Base-by-base conservation (phyloP, 2,797 vertebrate species). In the Amazonetta brasiliensis region DNA sequence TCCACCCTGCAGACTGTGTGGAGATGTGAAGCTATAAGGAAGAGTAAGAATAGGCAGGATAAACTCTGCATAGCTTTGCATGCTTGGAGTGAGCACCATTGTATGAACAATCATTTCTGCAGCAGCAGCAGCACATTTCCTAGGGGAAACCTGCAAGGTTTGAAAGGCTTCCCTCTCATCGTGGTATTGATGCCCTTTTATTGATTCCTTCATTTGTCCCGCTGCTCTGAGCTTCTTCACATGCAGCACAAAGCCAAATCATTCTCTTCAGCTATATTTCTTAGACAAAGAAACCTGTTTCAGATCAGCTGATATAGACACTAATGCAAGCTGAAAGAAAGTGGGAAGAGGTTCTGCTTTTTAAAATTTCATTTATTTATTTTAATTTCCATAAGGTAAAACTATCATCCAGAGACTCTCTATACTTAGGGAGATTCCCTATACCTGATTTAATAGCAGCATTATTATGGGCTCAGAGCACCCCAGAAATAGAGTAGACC, bases 81-180 rank as follows among this genome's bases (percentile, higher is more conserved):
- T 30, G 35, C 44, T 90, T 77, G 25, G 43, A 84, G 74, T 0
- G 0, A 93, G 54, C 43, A 66, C 22, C 19, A 18, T 18, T 30
- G 30, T 55, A 83, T 54, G 72, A 94, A 91, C 81, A 71, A 74
- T 79, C n/a, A 71, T 87, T 94, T 96, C 68, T n/a, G 43, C 59
- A 92, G 71, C 64, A 87, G 64, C 35, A 76, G 69, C 56, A 43
- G 37, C 43, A 41, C 18, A 35, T 83, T 84, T 93, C 93, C 74
- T 77, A 69, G 56, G 63, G 62, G 79, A 78, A 90, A 59, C 54
- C 54, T 50, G 39, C 69, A 46, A 90, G 64, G 9, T 76, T 84
- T 92, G 77, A 92, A 95, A 90, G 84, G 54, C 72, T 90, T 94
- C 80, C 86, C 75, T 76, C 89, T 94, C 80, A 90, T 83, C 89